These are phyloP conservation scores for Perizoma flavofasciatum DNA, from an alignment of 2,888 invertebrate genomes.

Conservation along the genomic window DNA sequence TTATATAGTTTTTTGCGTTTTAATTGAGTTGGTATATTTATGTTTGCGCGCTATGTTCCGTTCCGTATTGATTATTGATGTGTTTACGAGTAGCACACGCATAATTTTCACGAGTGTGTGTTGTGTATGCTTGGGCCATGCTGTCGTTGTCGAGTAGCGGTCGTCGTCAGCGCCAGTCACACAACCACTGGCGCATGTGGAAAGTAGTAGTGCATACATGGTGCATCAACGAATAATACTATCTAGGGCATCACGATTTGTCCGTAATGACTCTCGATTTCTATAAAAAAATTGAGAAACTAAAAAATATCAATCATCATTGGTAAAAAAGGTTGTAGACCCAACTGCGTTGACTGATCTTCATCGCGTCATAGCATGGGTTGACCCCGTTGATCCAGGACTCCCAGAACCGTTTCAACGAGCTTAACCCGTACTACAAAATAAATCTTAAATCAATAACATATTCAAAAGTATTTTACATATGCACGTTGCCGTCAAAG, in stretches of 20 bases:
- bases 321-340: no score
- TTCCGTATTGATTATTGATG: conserved; percentile 33
- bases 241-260: conserved; percentile 6
- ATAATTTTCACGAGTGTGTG: conserved; percentile 33
- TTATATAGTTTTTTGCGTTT: conserved; percentile 2
- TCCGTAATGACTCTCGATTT: conserved; percentile 13
- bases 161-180: conserved; percentile 40
- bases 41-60: conserved; percentile 25
- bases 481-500: no score
- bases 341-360: no score
- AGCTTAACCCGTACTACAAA: no score
- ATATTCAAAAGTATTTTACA: no score
- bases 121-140: conserved; percentile 28
- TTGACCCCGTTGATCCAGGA: no score
- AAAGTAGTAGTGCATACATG: conserved; percentile 39
- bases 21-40: conserved; percentile 1
- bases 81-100: conserved; percentile 31
- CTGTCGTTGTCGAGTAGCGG: conserved; percentile 34
- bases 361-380: no score
- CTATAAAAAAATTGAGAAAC: no score
- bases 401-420: no score
- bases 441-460: no score
- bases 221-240: conserved; percentile 21
- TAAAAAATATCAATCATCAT: no score
- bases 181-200: conserved; percentile 43